Evolutionary conservation across 2,888 invertebrate species (phyloP).

Genomic region (Eupithecia abbreviata): DNA sequence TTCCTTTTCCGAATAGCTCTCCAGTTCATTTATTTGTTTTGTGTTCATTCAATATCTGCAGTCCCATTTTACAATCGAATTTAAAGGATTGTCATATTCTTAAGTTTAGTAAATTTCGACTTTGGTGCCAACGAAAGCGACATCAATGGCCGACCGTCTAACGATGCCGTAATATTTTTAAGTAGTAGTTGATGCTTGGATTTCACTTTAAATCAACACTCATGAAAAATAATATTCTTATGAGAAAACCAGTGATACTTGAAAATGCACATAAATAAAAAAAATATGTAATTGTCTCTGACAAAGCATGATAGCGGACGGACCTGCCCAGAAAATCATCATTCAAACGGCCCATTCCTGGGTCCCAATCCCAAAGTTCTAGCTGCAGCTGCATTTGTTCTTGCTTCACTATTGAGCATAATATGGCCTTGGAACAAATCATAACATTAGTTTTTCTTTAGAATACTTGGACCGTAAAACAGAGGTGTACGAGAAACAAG

Average conservation of each 20-base stretch:
- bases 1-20: too few relatives aligned
- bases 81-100: background rate
- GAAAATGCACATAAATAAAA: constrained; percentile 50
- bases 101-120: background rate
- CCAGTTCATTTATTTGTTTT: too few relatives aligned
- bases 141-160: background rate
- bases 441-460: constrained; percentile 53
- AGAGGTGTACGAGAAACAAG: background rate
- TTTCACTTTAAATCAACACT: background rate
- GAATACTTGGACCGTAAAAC: constrained; percentile 10
- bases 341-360: constrained; percentile 89
- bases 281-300: constrained; percentile 56
- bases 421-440: constrained; percentile 87
- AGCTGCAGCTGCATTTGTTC: constrained; percentile 88
- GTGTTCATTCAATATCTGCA: too few relatives aligned
- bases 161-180: background rate
- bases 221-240: background rate
- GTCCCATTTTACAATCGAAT: background rate
- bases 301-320: constrained; percentile 64
- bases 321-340: constrained; percentile 95
- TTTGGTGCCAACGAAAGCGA: background rate
- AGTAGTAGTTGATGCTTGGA: background rate
- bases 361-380: constrained; percentile 93
- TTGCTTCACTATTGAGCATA: constrained; percentile 85
- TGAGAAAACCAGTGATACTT: constrained; percentile 51